These are phyloP conservation scores for Semnornis frantzii DNA, from an alignment of 2,113 vertebrate species.

Conservation along the genomic window DNA sequence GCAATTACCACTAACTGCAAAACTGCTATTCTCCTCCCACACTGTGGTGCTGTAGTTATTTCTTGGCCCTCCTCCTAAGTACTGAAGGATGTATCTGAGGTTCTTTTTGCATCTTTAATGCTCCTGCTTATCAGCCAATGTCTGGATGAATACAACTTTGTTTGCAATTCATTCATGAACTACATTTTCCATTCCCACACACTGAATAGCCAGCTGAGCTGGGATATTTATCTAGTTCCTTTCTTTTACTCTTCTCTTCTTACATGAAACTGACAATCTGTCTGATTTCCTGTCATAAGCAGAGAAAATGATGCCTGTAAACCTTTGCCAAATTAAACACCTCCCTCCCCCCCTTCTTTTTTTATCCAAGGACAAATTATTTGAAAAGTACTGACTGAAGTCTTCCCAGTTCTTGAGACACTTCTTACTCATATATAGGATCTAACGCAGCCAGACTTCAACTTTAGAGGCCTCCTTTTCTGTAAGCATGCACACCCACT, in stretches of 20 bases:
- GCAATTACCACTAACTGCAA: background rate
- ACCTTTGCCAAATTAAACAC: background rate
- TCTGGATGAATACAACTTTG: background rate
- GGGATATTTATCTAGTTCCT: background rate
- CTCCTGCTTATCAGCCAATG: background rate
- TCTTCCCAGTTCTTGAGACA: background rate
- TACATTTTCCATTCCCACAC: background rate
- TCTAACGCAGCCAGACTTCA: background rate
- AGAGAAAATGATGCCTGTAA: background rate
- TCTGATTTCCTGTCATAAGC: background rate
- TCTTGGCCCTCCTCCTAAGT: background rate
- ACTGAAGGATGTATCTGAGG: background rate
- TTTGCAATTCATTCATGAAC: background rate
- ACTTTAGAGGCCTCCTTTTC: background rate
- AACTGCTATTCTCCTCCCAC: background rate
- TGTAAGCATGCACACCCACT: background rate
- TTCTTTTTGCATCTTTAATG: background rate
- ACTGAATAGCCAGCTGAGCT: background rate
- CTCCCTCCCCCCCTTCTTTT: background rate
- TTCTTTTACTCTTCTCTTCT: background rate
- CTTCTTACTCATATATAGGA: background rate
- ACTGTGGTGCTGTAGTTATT: background rate
- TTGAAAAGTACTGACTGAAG: background rate
- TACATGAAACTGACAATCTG: background rate
- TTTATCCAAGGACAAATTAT: background rate